These are phyloP conservation scores for Troides helena DNA, from an alignment of 2,888 invertebrate species.

Conservation along the genomic window DNA sequence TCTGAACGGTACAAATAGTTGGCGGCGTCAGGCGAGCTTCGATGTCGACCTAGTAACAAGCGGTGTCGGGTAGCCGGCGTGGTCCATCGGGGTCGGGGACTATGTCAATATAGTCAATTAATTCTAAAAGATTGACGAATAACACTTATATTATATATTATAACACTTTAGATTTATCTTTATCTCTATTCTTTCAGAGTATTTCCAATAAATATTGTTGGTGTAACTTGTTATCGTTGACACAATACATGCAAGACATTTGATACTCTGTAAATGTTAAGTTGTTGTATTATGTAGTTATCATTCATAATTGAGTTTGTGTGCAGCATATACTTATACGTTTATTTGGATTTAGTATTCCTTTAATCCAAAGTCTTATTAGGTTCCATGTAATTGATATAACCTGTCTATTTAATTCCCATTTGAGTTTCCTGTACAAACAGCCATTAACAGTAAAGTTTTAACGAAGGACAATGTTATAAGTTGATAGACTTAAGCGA, in stretches of 20 bases:
- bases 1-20: constrained; percentile 73
- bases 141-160: constrained; percentile 8
- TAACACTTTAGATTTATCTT: constrained; percentile 9
- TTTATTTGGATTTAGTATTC: too few species aligned
- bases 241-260: too few species aligned
- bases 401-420: neutral
- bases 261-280: too few species aligned
- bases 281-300: too few species aligned
- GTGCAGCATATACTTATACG: too few species aligned
- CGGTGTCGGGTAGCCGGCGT: constrained; percentile 57
- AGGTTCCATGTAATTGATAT: too few species aligned
- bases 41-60: constrained; percentile 60
- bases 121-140: constrained; percentile 32
- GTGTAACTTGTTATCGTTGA: too few species aligned
- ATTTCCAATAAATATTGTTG: neutral
- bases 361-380: too few species aligned
- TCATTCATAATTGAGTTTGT: too few species aligned
- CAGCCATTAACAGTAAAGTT: constrained; percentile 16
- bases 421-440: constrained; percentile 14
- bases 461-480: constrained; percentile 26
- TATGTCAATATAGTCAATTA: constrained; percentile 41
- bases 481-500: constrained; percentile 30
- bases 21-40: constrained; percentile 54
- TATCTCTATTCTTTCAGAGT: neutral
- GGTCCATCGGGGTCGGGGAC: constrained; percentile 42